Evolutionary conservation across 1,140 invertebrate species (phyloP), one percentile per base, ranked within the genome.

Genomic region (Tribolium madens): DNA sequence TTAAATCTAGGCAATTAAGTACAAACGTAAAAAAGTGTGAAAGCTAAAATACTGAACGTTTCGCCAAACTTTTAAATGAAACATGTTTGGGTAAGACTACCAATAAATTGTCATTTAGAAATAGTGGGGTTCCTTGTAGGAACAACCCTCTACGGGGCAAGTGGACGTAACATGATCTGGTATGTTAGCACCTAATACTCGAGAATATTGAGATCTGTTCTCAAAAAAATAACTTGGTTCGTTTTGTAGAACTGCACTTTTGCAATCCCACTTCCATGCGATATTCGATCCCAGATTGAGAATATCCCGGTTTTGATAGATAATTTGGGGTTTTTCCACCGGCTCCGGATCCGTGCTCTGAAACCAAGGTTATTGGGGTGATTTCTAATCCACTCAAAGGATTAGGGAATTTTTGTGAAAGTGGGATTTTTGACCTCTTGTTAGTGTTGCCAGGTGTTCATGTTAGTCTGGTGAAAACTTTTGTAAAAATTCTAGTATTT

Each of bases 201-300:
- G 79, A 53, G 79, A 79, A 75, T 78, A 78, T 74, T 80, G 79
- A 71, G 81, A 81, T 79, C 81, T 75, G 75, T 81, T 81, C 36
- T 80, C 74, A 46, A 80, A 81, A 57, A 57, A 79, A 15, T 72
- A 52, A 1, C 52, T 60, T 4, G 36, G 26, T 15, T 53, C 77
- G 13, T 2, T 10, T 9, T 36, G 64, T 9, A 78, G 17, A n/a
- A 31, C 13, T 7, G 73, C 77, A 5, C 13, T 31, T 7, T 79
- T 68, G 75, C 13, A 73, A n/a, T 60, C n/a, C 77, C 74, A 78
- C 7, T 71, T 70, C 9, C 68, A 52, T 36, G 10, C 15, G 18
- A 81, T 52, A 64, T 81, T 79, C 6, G n/a, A 33, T 36, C 21
- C 70, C 15, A 81, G 68, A 50, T 81, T 64, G 31, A 81, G 36